These are phyloP conservation scores for Eupithecia abbreviata DNA, from an alignment of 2,888 invertebrate species.

Conservation along the genomic window DNA sequence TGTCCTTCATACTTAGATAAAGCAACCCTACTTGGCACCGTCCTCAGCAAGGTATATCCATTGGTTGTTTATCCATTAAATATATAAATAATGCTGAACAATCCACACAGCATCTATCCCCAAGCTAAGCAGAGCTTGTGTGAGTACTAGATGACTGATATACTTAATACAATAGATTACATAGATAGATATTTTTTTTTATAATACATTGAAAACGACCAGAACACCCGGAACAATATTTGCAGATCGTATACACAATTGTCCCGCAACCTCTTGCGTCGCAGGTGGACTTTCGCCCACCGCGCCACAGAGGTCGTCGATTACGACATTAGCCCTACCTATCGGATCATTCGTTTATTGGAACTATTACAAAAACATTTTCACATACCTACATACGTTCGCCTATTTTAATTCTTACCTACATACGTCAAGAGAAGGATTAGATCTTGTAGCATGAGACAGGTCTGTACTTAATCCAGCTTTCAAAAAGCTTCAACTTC, in stretches of 20 bases:
- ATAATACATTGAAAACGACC: no score
- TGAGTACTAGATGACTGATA: no score
- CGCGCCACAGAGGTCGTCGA: no score
- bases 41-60: background rate
- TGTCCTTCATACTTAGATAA: background rate
- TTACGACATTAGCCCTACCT: background rate
- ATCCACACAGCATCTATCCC: no score
- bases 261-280: no score
- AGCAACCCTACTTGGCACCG: background rate
- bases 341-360: background rate
- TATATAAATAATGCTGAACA: no score
- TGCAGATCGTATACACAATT: no score
- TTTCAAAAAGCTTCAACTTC: background rate
- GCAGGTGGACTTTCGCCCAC: no score
- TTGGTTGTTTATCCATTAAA: background rate
- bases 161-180: no score
- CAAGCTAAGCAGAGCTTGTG: no score
- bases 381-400: background rate
- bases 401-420: background rate
- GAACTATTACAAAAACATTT: background rate
- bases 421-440: background rate
- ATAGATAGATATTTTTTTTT: no score
- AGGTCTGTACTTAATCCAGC: background rate
- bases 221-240: no score
- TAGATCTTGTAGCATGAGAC: background rate